phyloP scores from a whole-genome alignment of 2,888 invertebrate genomes.

The Chalcis sispes region DNA sequence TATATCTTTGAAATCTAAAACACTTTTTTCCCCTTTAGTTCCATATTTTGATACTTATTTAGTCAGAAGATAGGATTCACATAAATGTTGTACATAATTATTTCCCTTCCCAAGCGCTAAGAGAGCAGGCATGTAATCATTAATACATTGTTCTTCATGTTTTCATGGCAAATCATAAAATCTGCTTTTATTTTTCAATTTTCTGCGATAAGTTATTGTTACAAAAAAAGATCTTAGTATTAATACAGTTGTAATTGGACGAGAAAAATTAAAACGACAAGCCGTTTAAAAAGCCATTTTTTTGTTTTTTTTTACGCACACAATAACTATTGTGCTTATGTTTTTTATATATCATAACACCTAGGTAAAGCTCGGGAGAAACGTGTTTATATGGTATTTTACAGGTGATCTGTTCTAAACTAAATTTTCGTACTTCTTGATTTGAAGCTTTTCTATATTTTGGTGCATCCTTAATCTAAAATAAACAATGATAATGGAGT shows the following conservation, averaged over 20 bases:
- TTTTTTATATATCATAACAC: conserved; percentile 62
- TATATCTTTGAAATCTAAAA: conserved; percentile 61
- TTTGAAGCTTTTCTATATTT: conserved; percentile 59
- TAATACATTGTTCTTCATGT: conserved; percentile 57
- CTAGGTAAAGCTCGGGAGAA: conserved; percentile 60
- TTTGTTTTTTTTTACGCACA: conserved; percentile 63
- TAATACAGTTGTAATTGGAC: conserved; percentile 54
- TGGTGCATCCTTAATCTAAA: conserved; percentile 66
- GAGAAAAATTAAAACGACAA: conserved; percentile 62
- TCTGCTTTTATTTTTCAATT: conserved; percentile 60
- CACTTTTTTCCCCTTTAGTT: conserved; percentile 64
- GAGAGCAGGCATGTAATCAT: conserved; percentile 63
- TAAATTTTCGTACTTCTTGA: conserved; percentile 63
- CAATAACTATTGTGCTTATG: conserved; percentile 67
- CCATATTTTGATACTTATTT: conserved; percentile 66
- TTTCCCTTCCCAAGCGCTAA: conserved; percentile 66
- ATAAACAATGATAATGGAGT: conserved; percentile 62
- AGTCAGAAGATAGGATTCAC: conserved; percentile 64
- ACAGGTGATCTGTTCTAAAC: conserved; percentile 62
- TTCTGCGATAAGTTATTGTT: conserved; percentile 62
- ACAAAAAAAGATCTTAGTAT: conserved; percentile 56
- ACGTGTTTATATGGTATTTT: conserved; percentile 60
- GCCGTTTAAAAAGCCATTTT: conserved; percentile 50
- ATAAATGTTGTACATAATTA: conserved; percentile 65
- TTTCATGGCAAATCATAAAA: conserved; percentile 64